phyloP scores from a whole-genome alignment of 2,888 invertebrate genomes.

The Melanostoma mellinum region DNA sequence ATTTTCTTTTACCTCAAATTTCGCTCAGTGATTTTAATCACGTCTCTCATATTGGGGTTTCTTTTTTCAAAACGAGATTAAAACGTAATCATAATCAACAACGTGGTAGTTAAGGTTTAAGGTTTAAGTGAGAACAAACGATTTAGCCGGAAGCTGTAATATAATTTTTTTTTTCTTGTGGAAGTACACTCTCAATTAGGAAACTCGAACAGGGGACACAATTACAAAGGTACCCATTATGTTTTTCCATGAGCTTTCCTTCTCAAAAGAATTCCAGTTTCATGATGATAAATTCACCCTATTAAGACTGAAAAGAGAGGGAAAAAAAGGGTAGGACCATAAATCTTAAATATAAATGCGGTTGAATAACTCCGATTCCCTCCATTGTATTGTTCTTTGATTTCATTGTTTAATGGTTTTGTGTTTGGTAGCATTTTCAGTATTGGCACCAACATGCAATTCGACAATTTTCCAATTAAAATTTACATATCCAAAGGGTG shows the following conservation, averaged over 20 bases:
- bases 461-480: conserved; percentile 42
- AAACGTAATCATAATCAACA: conserved; percentile 36
- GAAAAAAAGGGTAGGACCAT: conserved; percentile 5
- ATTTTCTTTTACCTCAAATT: too few relatives aligned
- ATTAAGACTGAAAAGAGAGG: background rate
- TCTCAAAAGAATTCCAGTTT: background rate
- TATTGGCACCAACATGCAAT: conserved; percentile 22
- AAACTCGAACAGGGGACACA: conserved; percentile 1
- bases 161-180: background rate
- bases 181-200: background rate
- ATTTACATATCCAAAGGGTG: conserved; percentile 30
- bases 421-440: conserved; percentile 2
- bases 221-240: background rate
- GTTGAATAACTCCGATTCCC: conserved; percentile 23
- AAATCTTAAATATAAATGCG: conserved; percentile 34
- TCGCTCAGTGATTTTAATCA: too few relatives aligned
- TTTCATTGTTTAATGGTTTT: conserved; percentile 43
- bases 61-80: conserved; percentile 18
- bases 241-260: conserved; percentile 17
- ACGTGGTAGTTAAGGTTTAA: conserved; percentile 26
- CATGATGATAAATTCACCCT: conserved; percentile 17
- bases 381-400: conserved; percentile 23
- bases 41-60: background rate
- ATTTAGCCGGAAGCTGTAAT: conserved; percentile 18
- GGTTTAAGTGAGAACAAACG: conserved; percentile 28